Conservation (phyloP, 2,113 vertebrate genomes). For the Dasypus novemcinctus region DNA sequence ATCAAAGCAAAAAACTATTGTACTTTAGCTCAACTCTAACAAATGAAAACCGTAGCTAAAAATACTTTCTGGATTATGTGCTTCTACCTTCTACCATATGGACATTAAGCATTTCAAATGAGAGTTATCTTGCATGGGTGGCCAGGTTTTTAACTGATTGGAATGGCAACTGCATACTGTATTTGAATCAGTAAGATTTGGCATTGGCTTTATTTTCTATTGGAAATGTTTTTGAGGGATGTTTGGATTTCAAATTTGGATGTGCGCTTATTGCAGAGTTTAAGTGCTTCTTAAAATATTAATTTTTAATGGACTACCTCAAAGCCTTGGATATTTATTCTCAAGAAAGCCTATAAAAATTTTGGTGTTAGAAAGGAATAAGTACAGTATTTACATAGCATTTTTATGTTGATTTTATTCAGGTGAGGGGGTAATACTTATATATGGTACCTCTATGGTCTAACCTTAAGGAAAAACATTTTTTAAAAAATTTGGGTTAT, state of each 20-base stretch:
- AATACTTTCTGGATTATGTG: neutral
- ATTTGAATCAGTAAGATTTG: fast-evolving
- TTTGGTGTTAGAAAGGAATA: neutral
- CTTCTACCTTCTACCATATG: neutral
- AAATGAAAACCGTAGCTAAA: neutral
- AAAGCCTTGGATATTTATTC: neutral
- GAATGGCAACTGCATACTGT: no score
- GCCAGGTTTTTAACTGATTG: neutral
- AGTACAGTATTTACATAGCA: neutral
- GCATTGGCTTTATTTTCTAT: fast-evolving
- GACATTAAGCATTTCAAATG: neutral
- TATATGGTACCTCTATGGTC: neutral
- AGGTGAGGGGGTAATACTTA: neutral
- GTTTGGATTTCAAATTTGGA: neutral
- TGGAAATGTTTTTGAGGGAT: neutral
- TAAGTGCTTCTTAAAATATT: neutral
- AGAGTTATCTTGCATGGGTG: neutral
- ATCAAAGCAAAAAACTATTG: neutral
- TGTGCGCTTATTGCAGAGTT: neutral
- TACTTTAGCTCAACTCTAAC: neutral
- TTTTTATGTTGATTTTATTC: neutral
- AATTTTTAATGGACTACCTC: neutral
- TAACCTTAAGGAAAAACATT: neutral
- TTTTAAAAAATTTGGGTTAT: neutral
- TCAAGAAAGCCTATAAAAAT: neutral